Base-by-base conservation (phyloP, 2,113 vertebrate genomes). In the Erythrocercus mccallii region DNA sequence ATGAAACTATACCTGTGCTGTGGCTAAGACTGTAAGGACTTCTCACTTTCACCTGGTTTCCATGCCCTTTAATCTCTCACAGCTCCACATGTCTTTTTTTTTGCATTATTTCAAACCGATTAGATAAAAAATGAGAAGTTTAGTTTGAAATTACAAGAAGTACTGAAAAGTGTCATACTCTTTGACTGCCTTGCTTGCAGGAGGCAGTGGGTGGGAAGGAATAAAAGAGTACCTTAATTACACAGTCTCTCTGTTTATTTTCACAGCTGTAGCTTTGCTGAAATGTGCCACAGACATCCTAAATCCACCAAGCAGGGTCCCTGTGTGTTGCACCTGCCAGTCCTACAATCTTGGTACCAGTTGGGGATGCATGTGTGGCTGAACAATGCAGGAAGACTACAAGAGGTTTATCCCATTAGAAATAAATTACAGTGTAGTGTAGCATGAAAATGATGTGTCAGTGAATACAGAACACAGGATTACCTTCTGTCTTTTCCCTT, bases 361-460 rank as follows among this genome's bases (percentile, higher is more conserved):
- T 47, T 82, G 84, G 64, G 50, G 62, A 90, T 60, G 87, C 28
- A 22, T 70, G n/a, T 79, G 77, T 88, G 45, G 61, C 37, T 93
- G 81, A 95, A 88, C 74, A 91, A 94, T 89, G 70, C 61, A 57
- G 48, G 60, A 90, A 85, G 74, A 71, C 87, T 88, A 85, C 68
- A 92, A 93, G 86, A 91, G 82, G 45, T 92, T 98, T 97, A 97
- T 97, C 94, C 65, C 87, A 81, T 95, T 93, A 94, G 94, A 97
- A 97, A 97, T 97, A 97, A 97, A 97, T 97, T 93, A 91, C 73
- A 94, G 94, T 97, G 87, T 96, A 79, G 70, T 80, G 83, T 94
- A 97, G 96, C 86, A 92, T 97, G 96, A 97, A 97, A 96, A 95
- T 93, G 92, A 94, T 95, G 87, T 95, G 92, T 93, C 90, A 57